Evolutionary conservation across 2,797 vertebrate species (phyloP).

Genomic region (Eptatretus atami): DNA sequence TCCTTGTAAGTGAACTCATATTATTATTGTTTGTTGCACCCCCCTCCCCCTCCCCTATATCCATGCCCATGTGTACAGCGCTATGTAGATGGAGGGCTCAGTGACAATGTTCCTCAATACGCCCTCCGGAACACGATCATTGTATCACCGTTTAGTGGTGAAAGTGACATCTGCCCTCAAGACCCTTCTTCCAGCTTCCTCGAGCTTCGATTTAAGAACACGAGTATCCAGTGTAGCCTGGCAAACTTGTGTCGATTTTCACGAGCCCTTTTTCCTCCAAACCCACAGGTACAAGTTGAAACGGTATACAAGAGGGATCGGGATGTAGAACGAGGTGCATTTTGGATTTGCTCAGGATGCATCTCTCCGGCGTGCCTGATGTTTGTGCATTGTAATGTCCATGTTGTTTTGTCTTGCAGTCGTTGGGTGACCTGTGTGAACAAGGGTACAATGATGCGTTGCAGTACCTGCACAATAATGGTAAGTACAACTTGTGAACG

Average conservation of each 20-base stretch:
- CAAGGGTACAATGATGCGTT: conserved; percentile 48
- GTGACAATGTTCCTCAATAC: conserved; percentile 29
- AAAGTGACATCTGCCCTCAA: conserved; percentile 57
- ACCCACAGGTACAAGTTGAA: conserved; percentile 23
- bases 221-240: conserved; percentile 34
- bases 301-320: neutral
- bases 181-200: conserved; percentile 38
- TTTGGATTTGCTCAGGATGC: too few species aligned
- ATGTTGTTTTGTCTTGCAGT: conserved; percentile 16
- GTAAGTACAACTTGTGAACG: conserved; percentile 18
- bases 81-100: conserved; percentile 50
- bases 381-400: neutral
- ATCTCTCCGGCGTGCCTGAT: neutral
- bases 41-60: too few species aligned
- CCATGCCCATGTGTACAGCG: conserved; percentile 17
- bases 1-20: too few species aligned
- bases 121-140: conserved; percentile 49
- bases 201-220: conserved; percentile 30
- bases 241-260: conserved; percentile 32
- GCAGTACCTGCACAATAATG: conserved; percentile 39
- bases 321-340: neutral
- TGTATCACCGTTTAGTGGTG: conserved; percentile 50
- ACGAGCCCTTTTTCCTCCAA: conserved; percentile 31
- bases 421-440: conserved; percentile 42
- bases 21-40: too few species aligned